phyloP scores from a whole-genome alignment of 2,888 invertebrate genomes.

The Stenodera caucasica region DNA sequence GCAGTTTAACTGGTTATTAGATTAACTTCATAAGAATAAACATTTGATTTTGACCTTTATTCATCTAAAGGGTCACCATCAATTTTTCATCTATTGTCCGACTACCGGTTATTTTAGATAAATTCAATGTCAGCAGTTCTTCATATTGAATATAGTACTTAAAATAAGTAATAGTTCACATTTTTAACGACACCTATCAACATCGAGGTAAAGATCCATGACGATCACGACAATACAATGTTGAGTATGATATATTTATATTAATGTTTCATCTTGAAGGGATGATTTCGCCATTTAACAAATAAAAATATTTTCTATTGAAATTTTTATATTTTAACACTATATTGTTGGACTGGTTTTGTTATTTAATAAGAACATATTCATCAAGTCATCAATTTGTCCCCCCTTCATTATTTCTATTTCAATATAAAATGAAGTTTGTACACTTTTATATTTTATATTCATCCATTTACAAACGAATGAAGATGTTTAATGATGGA shows the following conservation, averaged over 20 bases:
- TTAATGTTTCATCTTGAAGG: constrained; percentile 6
- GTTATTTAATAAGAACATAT: constrained; percentile 14
- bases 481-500: constrained; percentile 47
- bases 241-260: constrained; percentile 31
- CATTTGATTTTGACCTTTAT: constrained; percentile 49
- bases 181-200: constrained; percentile 47
- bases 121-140: constrained; percentile 3
- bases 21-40: constrained; percentile 46
- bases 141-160: constrained; percentile 33
- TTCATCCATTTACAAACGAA: constrained; percentile 42
- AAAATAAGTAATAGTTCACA: constrained; percentile 48
- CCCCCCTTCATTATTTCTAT: constrained; percentile 19
- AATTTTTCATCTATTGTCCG: constrained; percentile 51
- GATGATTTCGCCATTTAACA: not conserved
- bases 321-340: constrained; percentile 1
- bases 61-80: constrained; percentile 45
- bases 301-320: constrained; percentile 11
- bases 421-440: constrained; percentile 40
- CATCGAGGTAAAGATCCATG: constrained; percentile 41
- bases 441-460: constrained; percentile 36
- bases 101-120: constrained; percentile 41
- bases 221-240: constrained; percentile 40
- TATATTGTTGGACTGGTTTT: constrained; percentile 2
- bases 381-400: constrained; percentile 20
- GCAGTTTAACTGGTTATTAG: constrained; percentile 49